A percentile compares a stretch with the other conserved stretches of the same genome.
These are phyloP conservation scores for Melipona quadrifasciata DNA, from an alignment of 1,140 invertebrate genomes.

Conservation along the genomic window DNA sequence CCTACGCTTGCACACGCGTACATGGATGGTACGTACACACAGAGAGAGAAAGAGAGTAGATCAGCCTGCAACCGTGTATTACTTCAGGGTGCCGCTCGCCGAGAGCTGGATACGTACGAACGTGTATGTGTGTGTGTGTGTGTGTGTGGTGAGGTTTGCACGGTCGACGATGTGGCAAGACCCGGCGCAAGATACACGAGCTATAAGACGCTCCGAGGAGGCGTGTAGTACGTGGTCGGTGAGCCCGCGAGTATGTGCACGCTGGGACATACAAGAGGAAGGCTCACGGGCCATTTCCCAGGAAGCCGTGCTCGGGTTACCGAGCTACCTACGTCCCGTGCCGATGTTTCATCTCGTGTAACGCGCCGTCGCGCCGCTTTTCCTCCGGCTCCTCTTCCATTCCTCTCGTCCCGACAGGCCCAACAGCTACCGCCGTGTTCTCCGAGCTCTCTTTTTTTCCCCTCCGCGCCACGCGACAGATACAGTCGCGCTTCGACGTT, in stretches of 20 bases:
- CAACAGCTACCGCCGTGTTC: too few relatives aligned
- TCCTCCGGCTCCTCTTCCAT: background rate
- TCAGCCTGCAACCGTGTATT: background rate
- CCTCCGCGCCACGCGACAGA: background rate
- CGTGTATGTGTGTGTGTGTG: background rate
- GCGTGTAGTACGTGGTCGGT: conserved; percentile 12
- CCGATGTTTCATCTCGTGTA: background rate
- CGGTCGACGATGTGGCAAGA: conserved; percentile 29
- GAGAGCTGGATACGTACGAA: background rate
- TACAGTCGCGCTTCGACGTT: conserved; percentile 1
- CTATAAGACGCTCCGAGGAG: conserved; percentile 24
- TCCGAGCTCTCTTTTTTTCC: too few relatives aligned
- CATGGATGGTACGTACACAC: too few relatives aligned
- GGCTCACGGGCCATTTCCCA: conserved; percentile 65
- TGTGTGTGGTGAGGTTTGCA: conserved; percentile 1
- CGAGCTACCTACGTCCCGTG: conserved; percentile 4
- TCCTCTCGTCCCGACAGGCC: too few relatives aligned
- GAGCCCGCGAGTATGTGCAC: conserved; percentile 24
- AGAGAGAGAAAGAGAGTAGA: background rate
- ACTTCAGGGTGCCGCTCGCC: background rate
- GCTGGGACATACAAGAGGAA: conserved; percentile 36
- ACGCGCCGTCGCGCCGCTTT: background rate
- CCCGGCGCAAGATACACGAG: conserved; percentile 35
- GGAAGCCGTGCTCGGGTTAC: conserved; percentile 66
- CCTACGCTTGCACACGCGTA: background rate